Base-by-base conservation (phyloP, 2,797 vertebrate species). In the Pipistrellus pipistrellus region DNA sequence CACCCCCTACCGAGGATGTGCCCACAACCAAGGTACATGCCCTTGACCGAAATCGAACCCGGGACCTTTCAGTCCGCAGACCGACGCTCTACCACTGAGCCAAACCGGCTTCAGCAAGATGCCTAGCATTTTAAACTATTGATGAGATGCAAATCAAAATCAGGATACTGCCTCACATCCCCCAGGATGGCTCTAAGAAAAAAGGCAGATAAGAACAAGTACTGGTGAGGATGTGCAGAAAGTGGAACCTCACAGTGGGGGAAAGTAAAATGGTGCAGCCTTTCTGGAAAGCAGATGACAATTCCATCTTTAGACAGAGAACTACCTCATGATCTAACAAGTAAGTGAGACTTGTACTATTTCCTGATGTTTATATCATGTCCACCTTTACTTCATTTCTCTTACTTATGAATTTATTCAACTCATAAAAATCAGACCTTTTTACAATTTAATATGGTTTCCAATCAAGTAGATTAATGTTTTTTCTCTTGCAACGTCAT, bases 371-470 rank as follows among this genome's bases (percentile, higher is more conserved):
- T 95, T 90, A 69, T 88, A 6, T 35, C 25, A 59, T 80, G 41
- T 48, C 38, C 23, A 30, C 17, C 75, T 92, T 73, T 64, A 88
- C 89, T 66, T 86, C 44, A 85, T 68, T 78, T n/a, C 71, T 46
- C 68, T 89, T 71, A 68, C 12, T 86, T 46, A 93, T 35, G 53
- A 32, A 64, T 83, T 72, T 76, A 48, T 88, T 89, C 72, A 77
- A 32, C 30, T 66, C 18, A 77, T 90, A 62, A 80, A 93, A 77
- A 46, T 72, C 3, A 84, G 3, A 44, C 10, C 12, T 44, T 66
- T 83, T 88, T 53, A 38, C 15, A 81, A 27, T 71, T 62, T 27
- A 25, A 32, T 25, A 69, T 76, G n/a, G 14, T 64, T 96, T 85
- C 7, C 68, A 84, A 80, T 44, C 57, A 82, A 83, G 9, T 44